Evolutionary conservation across 2,888 invertebrate genomes (phyloP).

Genomic region (Pyrgus malvae): DNA sequence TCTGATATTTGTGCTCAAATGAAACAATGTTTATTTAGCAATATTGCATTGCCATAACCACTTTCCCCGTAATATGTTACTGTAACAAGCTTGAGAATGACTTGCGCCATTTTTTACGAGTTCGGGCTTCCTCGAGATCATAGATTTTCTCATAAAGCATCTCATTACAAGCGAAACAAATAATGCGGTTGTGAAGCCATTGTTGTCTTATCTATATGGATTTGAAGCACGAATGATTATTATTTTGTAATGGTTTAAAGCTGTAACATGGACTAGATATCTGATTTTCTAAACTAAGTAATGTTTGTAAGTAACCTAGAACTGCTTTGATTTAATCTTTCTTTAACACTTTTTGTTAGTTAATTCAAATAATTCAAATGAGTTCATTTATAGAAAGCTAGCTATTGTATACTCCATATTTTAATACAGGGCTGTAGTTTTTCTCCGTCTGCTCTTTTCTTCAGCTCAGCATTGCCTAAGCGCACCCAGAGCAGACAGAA

Average conservation of each 20-base stretch:
- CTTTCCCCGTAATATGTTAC: slow-evolving; percentile 19
- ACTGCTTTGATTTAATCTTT: no score
- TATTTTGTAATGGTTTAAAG: slow-evolving; percentile 5
- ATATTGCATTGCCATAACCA: slow-evolving; percentile 15
- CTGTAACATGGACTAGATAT: neutral
- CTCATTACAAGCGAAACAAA: slow-evolving; percentile 16
- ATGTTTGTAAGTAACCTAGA: no score
- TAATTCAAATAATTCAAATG: no score
- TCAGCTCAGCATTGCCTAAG: no score
- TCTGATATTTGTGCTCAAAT: no score
- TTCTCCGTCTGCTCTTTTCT: no score
- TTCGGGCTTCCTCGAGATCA: slow-evolving; percentile 33
- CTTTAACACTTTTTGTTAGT: no score
- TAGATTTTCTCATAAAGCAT: slow-evolving; percentile 30
- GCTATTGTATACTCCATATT: no score
- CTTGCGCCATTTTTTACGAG: slow-evolving; percentile 11
- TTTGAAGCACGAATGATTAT: slow-evolving; percentile 9
- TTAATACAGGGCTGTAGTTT: no score
- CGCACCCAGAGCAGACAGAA: no score
- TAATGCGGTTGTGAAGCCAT: slow-evolving; percentile 10
- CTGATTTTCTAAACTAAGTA: no score
- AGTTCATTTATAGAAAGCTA: no score
- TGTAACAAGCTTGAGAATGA: slow-evolving; percentile 8
- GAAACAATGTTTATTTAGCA: slow-evolving; percentile 3
- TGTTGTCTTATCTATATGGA: slow-evolving; percentile 6